Percentiles rank a stretch among this genome's conserved stretches.
Conservation (phyloP, 2,113 vertebrate genomes). For the Pteropus alecto region DNA sequence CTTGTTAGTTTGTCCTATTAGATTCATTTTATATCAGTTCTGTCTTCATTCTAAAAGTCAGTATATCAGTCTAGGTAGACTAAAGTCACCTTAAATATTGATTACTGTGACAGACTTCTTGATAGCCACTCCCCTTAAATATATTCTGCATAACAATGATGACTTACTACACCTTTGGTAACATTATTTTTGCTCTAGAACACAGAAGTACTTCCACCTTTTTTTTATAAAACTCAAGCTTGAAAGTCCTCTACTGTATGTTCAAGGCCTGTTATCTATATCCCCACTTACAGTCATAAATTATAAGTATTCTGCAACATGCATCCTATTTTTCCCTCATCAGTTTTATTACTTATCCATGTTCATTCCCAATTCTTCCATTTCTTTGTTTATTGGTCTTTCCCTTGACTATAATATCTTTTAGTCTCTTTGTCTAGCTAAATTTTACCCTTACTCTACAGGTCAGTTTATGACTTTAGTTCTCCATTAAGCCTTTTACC, state of each 20-base stretch:
- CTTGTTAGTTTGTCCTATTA: not conserved
- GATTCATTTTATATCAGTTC: not conserved
- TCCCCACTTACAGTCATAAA: not conserved
- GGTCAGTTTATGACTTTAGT: not conserved
- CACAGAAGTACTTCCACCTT: not conserved
- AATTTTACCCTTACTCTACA: not conserved
- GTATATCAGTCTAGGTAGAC: not conserved
- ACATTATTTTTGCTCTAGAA: not conserved
- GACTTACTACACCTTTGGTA: not conserved
- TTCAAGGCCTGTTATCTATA: not conserved
- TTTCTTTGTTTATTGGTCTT: conserved; percentile 3
- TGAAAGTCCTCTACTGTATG: not conserved
- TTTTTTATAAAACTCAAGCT: not conserved
- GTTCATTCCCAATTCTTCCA: not conserved
- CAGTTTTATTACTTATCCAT: not conserved
- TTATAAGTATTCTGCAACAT: not conserved
- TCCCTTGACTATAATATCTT: not conserved
- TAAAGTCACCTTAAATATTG: not conserved
- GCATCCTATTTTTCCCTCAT: not conserved
- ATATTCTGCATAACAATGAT: not conserved
- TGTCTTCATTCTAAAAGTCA: conserved; percentile 17
- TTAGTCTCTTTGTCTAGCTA: not conserved
- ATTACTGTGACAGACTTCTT: not conserved
- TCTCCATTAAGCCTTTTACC: not conserved
- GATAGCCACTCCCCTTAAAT: not conserved